Base-by-base conservation (phyloP, 1,140 invertebrate species). In the Hesperophylax magnus region DNA sequence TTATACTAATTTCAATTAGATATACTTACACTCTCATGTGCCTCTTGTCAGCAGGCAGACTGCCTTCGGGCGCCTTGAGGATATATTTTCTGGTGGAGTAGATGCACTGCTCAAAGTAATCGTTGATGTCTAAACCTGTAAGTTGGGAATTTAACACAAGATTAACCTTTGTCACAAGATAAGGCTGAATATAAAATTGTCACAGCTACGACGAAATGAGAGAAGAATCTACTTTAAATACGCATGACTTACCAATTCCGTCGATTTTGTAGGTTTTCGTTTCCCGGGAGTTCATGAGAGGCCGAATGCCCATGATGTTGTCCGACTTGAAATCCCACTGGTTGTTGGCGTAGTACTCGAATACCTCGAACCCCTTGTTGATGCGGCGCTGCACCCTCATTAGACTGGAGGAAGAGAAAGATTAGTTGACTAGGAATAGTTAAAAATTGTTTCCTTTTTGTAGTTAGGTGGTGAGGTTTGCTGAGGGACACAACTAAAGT, bases 291-390 rank as follows among this genome's bases (percentile, higher is more conserved):
- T 96, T 96, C 74, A 95, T 87, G 8, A 90, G 86, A 53, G 88
- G 84, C 65, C 95, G 87, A 3, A 94, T 72, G 8, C 89, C 88
- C 84, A 93, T 92, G 0, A 91, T 88, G 81, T 92, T 91, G 31
- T 93, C 91, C 54, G 94, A 95, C 61, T 92, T 91, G 85, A 96
- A 96, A 83, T 95, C 94, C 95, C 95, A 96, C 78, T 95, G 94
- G 85, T 95, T 96, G 85, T 95, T 96, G 0, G 95, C 94, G 85
- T 96, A 96, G 85, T 96, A 96, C 84, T 96, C 95, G 82, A 96
- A 96, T 0, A 96, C 94, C 84, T 96, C 94, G 84, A 96, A 96
- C 1, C 95, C 95, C 89, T 96, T 96, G 81, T 90, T 91, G 82
- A 96, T 95, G 31, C 94, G 91, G 63, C 93, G 92, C 81, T 96